These are phyloP conservation scores for Diadromus collaris DNA, from an alignment of 2,888 invertebrate species.

Conservation along the genomic window DNA sequence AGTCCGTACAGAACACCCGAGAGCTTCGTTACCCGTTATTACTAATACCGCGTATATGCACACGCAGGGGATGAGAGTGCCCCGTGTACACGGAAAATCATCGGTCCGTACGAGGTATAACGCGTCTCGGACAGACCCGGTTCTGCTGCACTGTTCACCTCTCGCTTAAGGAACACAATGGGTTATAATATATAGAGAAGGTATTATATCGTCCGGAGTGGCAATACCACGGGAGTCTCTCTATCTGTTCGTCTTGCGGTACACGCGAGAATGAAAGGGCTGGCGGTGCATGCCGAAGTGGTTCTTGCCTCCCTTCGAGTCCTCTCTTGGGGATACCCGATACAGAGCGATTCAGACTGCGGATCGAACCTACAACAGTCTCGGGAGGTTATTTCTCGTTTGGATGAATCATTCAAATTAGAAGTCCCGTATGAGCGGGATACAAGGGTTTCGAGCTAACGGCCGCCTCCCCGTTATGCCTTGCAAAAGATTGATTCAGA, in stretches of 20 bases:
- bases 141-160: slow-evolving; percentile 44
- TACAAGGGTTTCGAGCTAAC: background rate
- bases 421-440: background rate
- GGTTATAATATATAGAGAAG: slow-evolving; percentile 40
- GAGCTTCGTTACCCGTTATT: slow-evolving; percentile 51
- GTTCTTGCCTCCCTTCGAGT: slow-evolving; percentile 57
- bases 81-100: slow-evolving; percentile 57
- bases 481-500: background rate
- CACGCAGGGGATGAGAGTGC: slow-evolving; percentile 38
- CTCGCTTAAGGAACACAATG: slow-evolving; percentile 53
- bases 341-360: slow-evolving; percentile 51
- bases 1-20: slow-evolving; percentile 34
- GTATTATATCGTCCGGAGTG: slow-evolving; percentile 55
- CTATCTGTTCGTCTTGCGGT: slow-evolving; percentile 60
- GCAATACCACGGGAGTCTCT: slow-evolving; percentile 55
- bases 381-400: background rate
- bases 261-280: slow-evolving; percentile 71
- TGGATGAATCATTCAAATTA: background rate
- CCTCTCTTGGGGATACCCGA: slow-evolving; percentile 14
- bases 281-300: slow-evolving; percentile 74
- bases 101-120: slow-evolving; percentile 51
- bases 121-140: slow-evolving; percentile 50
- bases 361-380: background rate
- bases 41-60: slow-evolving; percentile 45
- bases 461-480: background rate